These are phyloP conservation scores for Pseudomyrmex pallidus DNA, from an alignment of 1,140 invertebrate genomes.

Conservation along the genomic window DNA sequence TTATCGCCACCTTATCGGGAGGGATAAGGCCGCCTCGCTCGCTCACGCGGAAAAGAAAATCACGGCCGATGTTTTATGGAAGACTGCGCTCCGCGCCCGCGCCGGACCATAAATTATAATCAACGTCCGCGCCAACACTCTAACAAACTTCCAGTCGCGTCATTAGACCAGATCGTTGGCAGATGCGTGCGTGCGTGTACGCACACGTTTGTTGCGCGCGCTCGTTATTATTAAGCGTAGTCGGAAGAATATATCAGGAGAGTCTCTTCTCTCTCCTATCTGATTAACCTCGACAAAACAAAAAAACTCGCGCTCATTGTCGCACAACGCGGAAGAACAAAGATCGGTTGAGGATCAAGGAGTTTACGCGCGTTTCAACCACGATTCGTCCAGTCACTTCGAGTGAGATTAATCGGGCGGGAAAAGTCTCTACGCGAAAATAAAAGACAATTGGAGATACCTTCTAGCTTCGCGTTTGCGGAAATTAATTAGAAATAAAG, in stretches of 20 bases:
- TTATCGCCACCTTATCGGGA: too few species aligned
- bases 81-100: conserved; percentile 14
- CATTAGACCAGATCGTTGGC: conserved; percentile 66
- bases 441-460: too few species aligned
- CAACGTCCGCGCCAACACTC: conserved; percentile 77
- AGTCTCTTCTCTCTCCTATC: conserved; percentile 9
- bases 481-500: too few species aligned
- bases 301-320: conserved; percentile 39
- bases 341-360: background rate
- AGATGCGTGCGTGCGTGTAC: conserved; percentile 9
- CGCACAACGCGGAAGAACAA: conserved; percentile 34
- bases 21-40: background rate
- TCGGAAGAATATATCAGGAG: conserved; percentile 31
- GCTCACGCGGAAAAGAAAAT: conserved; percentile 52
- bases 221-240: conserved; percentile 62
- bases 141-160: conserved; percentile 73
- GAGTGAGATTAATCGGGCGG: background rate
- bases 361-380: conserved; percentile 4
- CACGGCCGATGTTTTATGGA: conserved; percentile 74
- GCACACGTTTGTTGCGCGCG: conserved; percentile 27
- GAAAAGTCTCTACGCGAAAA: too few species aligned
- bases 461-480: too few species aligned
- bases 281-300: conserved; percentile 46
- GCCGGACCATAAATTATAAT: conserved; percentile 82
- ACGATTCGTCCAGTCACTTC: background rate